Evolutionary conservation across 2,113 vertebrate genomes (phyloP).

Genomic region (Chlorocebus sabaeus): DNA sequence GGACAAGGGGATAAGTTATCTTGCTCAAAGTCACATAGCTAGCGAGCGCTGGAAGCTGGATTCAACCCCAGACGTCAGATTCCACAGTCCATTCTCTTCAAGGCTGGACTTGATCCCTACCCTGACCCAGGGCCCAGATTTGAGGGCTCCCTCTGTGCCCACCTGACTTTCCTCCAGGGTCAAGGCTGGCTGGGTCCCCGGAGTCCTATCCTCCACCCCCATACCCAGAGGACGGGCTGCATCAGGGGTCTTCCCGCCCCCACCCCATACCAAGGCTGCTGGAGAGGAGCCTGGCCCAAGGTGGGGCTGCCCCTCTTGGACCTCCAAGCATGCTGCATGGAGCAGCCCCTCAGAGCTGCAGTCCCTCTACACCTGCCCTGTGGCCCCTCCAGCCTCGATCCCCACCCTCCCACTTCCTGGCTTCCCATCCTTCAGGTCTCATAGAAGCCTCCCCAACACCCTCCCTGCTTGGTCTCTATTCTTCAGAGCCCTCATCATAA

Average conservation of each 20-base stretch:
- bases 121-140: too few species aligned
- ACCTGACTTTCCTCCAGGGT: neutral
- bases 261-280: neutral
- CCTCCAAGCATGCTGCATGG: neutral
- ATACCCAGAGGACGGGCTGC: neutral
- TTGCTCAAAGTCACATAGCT: neutral
- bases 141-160: neutral
- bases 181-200: neutral
- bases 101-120: neutral
- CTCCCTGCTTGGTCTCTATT: neutral
- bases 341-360: neutral
- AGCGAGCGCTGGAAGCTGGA: too few species aligned
- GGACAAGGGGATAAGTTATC: neutral
- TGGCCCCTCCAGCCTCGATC: neutral
- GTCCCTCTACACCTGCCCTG: rapidly evolving
- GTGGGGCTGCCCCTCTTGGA: too few species aligned
- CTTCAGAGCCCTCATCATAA: neutral
- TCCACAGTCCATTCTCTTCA: neutral
- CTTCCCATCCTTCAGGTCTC: neutral
- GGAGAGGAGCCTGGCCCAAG: neutral
- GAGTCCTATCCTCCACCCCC: neutral
- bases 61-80: neutral
- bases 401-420: neutral
- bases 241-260: neutral
- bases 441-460: neutral